A percentile compares a stretch with the other conserved stretches of the same genome.
phyloP scores from a whole-genome alignment of 2,797 vertebrate species.

The Steatocranus sp. region DNA sequence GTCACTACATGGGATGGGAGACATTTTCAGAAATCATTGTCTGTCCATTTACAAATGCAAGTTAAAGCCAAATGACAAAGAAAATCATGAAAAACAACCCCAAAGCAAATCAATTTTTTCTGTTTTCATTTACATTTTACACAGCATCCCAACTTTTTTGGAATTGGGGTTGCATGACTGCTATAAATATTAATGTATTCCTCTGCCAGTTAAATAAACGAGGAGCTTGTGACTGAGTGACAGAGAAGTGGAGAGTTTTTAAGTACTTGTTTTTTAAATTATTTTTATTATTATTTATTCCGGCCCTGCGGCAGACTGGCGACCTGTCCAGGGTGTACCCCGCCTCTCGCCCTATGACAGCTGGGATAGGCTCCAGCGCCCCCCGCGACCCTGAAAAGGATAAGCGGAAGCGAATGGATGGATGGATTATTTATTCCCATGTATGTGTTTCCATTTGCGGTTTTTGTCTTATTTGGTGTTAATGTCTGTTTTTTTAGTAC shows the following conservation, averaged over 20 bases:
- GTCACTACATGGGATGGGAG: background rate
- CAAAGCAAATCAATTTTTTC: rapidly evolving
- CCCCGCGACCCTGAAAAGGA: too few species aligned
- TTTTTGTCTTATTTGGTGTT: background rate
- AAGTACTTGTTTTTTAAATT: background rate
- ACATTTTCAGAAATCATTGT: background rate
- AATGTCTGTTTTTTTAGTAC: background rate
- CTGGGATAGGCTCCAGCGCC: too few species aligned
- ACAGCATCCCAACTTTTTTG: background rate
- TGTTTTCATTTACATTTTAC: background rate
- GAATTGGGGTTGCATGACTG: background rate
- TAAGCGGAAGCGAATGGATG: too few species aligned
- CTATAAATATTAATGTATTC: background rate
- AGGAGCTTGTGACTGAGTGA: background rate
- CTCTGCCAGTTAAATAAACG: background rate
- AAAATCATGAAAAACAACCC: background rate
- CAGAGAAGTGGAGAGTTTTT: background rate
- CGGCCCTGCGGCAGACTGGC: too few species aligned
- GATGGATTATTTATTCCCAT: background rate
- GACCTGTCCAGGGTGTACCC: too few species aligned
- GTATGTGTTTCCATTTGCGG: rapidly evolving
- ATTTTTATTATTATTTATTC: background rate
- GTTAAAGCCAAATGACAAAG: background rate
- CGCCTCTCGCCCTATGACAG: too few species aligned
- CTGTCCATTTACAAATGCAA: background rate